A percentile compares a stretch with the other conserved stretches of the same genome.
Evolutionary conservation across 2,797 vertebrate species (phyloP).

Genomic region (Gallinago nigripennis): DNA sequence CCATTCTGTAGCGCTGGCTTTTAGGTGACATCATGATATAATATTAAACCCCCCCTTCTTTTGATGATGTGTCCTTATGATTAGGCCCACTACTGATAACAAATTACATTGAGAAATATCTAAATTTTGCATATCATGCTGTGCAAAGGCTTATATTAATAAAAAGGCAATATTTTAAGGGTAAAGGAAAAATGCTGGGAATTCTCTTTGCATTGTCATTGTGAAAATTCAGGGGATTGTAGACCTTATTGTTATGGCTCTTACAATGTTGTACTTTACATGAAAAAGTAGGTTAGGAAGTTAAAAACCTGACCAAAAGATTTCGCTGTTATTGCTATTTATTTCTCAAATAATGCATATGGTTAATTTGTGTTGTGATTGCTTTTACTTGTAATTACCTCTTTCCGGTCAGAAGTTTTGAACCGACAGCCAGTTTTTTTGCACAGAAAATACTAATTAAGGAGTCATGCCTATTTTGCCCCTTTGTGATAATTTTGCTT

Average conservation of each 20-base stretch:
- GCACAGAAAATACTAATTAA: neutral
- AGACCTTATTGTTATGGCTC: neutral
- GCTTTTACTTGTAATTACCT: neutral
- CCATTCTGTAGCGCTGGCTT: accelerated
- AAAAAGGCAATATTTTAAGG: neutral
- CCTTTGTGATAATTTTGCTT: neutral
- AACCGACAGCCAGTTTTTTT: neutral
- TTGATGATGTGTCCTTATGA: neutral
- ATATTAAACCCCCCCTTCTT: neutral
- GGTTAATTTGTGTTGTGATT: neutral
- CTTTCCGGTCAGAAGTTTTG: neutral
- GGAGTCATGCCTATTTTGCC: neutral
- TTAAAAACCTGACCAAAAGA: neutral
- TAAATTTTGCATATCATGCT: neutral
- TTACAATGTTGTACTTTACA: neutral
- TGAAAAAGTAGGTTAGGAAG: neutral
- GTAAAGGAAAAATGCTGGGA: neutral
- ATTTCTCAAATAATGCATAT: constrained; percentile 1
- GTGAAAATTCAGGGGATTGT: neutral
- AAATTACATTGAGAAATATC: neutral
- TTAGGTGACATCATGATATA: neutral
- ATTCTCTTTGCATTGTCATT: neutral
- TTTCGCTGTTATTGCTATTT: neutral
- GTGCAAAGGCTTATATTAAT: neutral
- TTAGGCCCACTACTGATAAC: neutral